Base-by-base conservation (phyloP, 2,888 invertebrate genomes). In the Choristoneura rosaceana region DNA sequence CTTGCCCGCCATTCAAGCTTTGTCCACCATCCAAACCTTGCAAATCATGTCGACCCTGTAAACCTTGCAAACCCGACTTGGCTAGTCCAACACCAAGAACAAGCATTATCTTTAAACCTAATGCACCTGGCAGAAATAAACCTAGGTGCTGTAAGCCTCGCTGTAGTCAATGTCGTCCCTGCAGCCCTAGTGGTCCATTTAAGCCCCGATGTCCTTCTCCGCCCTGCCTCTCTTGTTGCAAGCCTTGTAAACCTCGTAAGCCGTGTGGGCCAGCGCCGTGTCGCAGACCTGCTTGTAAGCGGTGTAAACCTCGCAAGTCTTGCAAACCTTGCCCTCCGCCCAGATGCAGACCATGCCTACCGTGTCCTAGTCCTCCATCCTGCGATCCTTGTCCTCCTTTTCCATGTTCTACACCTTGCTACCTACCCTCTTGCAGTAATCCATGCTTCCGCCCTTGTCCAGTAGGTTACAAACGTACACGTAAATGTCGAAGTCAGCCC, bases 391-490 rank as follows among this genome's bases (percentile, higher is more conserved):
- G 73, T 34, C 15, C 52, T 41, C 74, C 75, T 8, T 59, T 76
- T 8, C 74, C 75, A 4, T 80, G 79, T 65, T 64, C 52, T 12
- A 74, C 69, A 34, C 78, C 77, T 34, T 77, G 79, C 62, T 71
- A 55, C 5, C 77, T 78, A 7, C 74, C 79, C 25, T 74, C 79
- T 52, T 84, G 85, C 63, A 69, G 74, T 33, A 65, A 74, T 43
- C 84, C 86, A 8, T 92, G 92, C 66, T 65, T 90, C 47, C 83
- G 87, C 14, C 88, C 85, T 3, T 92, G 93, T 74, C 87, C 88
- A 3, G 81, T 90, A 33, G 87, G 90, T 33, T 86, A 87, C 14
- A 88, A 76, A 52, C 84, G 81, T 55, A 76, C 82, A 34, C 87
- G 89, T 63, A 88, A 77, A 76, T 71, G 76, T 62, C 82, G 85